Base-by-base conservation (phyloP, 1,140 invertebrate species). In the Danaus melanippus region DNA sequence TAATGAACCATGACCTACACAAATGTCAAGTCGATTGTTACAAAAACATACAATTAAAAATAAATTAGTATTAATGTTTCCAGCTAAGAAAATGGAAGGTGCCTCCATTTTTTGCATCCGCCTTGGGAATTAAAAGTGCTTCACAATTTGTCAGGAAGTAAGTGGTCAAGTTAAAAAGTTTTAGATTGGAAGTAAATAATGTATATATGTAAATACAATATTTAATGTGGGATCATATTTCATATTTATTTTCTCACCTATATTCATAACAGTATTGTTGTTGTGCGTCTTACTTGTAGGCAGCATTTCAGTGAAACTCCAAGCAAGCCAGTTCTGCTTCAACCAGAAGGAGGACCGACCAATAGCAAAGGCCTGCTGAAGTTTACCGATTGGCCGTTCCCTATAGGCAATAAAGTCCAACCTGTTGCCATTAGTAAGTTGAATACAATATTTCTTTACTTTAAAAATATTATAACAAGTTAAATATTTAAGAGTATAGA, bases 351-450 rank as follows among this genome's bases (percentile, higher is more conserved):
- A 11, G 84, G 78, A 10, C 79, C 86, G 0, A 90, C 89, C 0
- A 90, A 90, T 64, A 89, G 89, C 48, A 89, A 80, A 53, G 89
- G 84, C 0, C 48, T 90, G 10, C 71, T 90, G n/a, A 88, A 89
- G 67, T 90, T 90, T 67, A 88, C 86, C 1, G 84, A 89, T 43
- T 91, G 88, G 85, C 87, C 88, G 9, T 90, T 90, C 70, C 82
- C 76, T 41, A 68, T 90, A n/a, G 84, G 78, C 8, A 88, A 83
- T 46, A 86, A 85, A 67, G 86, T 90, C 17, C 90, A 91, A 68
- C 90, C 90, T 12, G 70, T 90, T 32, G 85, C 88, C 62, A 86
- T 88, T 43, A 79, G 86, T 88, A 56, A 71, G 78, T 15, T 15
- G 15, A 15, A 15, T 76, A 42, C 11, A 49, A 12, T 46, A 32